Base-by-base conservation (phyloP, 1,140 invertebrate genomes). In the Macrocentrus cingulum region DNA sequence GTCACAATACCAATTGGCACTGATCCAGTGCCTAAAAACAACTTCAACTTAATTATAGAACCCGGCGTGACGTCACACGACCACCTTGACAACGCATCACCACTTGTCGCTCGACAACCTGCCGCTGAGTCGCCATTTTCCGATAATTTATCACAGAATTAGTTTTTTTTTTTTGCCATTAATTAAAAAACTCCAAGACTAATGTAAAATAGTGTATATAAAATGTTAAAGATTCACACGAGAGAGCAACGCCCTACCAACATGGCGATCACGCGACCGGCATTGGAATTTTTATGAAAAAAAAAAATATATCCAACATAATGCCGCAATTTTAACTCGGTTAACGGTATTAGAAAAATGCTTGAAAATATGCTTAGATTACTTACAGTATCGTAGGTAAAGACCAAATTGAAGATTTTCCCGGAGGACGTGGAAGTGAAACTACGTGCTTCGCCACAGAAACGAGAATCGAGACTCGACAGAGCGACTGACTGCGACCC, bases 401-500 rank as follows among this genome's bases (percentile, higher is more conserved):
- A 29, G 25, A 29, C 25, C 9, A 29, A 29, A 9, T 29, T 29
- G 25, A 9, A 29, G 4, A 9, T 29, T 29, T n/a, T 29, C 4
- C 9, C 25, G 25, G 9, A 29, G 25, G 25, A 29, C 25, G 25
- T 29, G 25, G 25, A 5, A 9, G 9, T 29, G 25, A 13, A 39
- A 51, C 46, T 42, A 55, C 29, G 25, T 29, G 41, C 42, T 57
- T 65, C 69, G 62, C 68, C 65, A 69, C 64, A 63, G 62, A 64
- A 63, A 49, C 61, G 45, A 66, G 66, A 67, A 66, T 59, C 61
- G 56, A 48, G 55, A 57, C 55, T 65, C 63, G 59, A 64, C 60
- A 42, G 60, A 67, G n/a, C 61, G 70, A 66, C 65, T n/a, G n/a
- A n/a, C n/a, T n/a, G 66, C 69, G 66, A 44, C 16, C 36, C 45